Base-by-base conservation (phyloP, 2,888 invertebrate genomes). In the Himalopsyche kuldschensis region DNA sequence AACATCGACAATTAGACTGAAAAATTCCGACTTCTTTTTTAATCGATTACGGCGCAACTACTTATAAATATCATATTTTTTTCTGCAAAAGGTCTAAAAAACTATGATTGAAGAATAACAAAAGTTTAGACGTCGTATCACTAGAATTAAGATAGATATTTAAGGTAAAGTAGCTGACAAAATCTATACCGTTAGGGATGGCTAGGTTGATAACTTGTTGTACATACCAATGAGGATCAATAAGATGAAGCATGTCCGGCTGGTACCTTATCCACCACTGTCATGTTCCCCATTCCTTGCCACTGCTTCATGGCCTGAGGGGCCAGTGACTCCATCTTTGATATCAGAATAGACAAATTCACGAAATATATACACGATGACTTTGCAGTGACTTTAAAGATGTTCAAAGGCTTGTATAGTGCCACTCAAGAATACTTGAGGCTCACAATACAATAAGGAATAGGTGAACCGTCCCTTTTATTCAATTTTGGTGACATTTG, bases 221-320 rank as follows among this genome's bases (percentile, higher is more conserved):
- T 30, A 24, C 78, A 87, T 93, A 93, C 94, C 94, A 94, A 87
- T 94, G 93, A 17, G 93, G 90, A 88, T 95, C 95, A 84, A 95
- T 91, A 90, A 95, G 89, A 88, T 94, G 93, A 84, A 94, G 90
- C 92, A 95, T 95, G 82, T 95, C 95, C 15, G n/a, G 93, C 91
- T 24, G 92, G 92, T 79, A 94, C 94, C 87, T 92, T 94, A 90
- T 95, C 95, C 85, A 94, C 94, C 87, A 95, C 93, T 78, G 95
- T 94, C 86, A 93, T 89, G 89, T 95, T 95, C 80, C 85, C 75
- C 11, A 79, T 41, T 31, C 76, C 78, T 11, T 80, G 79, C 85
- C 85, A 85, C 17, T 78, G 69, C 55, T 48, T 27, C 48, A 80
- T 24, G 3, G 84, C 82, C 6, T 35, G 30, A 10, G 78, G 63